Base-by-base conservation (phyloP, 1,140 invertebrate species). In the Chironomus tepperi region DNA sequence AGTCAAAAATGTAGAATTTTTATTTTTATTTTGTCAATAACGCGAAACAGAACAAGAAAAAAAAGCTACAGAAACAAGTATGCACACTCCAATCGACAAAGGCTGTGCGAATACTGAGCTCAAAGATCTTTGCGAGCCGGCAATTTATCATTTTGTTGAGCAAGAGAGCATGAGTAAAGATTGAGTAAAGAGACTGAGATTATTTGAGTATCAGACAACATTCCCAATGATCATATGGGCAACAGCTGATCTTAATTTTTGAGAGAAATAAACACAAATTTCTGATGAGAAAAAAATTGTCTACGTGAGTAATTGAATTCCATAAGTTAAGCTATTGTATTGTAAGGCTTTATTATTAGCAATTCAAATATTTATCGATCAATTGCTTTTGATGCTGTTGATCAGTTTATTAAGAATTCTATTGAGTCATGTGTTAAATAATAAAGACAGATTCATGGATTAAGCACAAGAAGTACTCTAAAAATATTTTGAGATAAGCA, bases 61-160 rank as follows among this genome's bases (percentile, higher is more conserved):
- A 19, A 19, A 47, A 47, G 15, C 2, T 10, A 47, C n/a, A 47
- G 8, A 10, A 1, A 47, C 16, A 12, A 70, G 65, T 16, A 70
- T 18, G 65, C 65, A 70, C 65, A 70, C 65, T 70, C 65, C 65
- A 70, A 16, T 70, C 65, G n/a, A n/a, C 47, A 70, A 70, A 15
- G 65, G 65, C 65, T 70, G 65, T 70, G 65, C 65, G 9, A 70
- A 70, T 70, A 70, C 65, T 70, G 65, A 70, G 5, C 65, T 19
- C 5, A 70, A 70, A 18, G 18, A 70, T 21, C 65, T 19, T n/a
- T 5, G 65, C 16, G 10, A 19, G 18, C 65, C 65, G 65, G 65
- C 65, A 70, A 19, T 70, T 70, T 70, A 70, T 70, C 65, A 70
- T 18, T n/a, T 18, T 12, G 47, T 12, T 10, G 65, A 18, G 65